Evolutionary conservation across 92 coral and sea anemone species (phyloP).

Genomic region (Actinernus sp.): DNA sequence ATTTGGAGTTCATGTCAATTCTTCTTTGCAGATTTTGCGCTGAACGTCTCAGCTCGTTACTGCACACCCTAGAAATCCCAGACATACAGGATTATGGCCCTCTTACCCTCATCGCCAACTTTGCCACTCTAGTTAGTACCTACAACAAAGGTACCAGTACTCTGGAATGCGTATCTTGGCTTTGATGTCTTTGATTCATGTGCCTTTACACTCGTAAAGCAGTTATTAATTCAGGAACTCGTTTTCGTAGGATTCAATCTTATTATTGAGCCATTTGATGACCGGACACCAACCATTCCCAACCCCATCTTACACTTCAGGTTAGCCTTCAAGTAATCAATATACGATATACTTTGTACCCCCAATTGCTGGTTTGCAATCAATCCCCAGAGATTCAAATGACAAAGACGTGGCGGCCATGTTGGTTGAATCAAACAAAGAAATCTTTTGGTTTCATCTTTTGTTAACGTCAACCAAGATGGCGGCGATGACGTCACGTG

Average conservation of each 20-base stretch:
- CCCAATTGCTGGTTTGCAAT: too few species aligned
- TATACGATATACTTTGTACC: too few species aligned
- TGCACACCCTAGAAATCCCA: conserved; percentile 93
- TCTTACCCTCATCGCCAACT: conserved; percentile 91
- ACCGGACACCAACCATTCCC: conserved; percentile 99
- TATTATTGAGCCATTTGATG: conserved; percentile 98
- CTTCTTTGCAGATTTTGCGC: conserved; percentile 77
- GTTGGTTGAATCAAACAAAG: too few species aligned
- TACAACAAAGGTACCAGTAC: conserved; percentile 82
- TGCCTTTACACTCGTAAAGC: too few species aligned
- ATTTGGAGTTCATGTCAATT: conserved; percentile 45
- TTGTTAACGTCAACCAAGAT: too few species aligned
- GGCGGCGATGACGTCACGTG: too few species aligned
- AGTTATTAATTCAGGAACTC: too few species aligned
- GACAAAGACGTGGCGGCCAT: too few species aligned
- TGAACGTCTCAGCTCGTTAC: conserved; percentile 87
- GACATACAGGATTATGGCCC: conserved; percentile 97
- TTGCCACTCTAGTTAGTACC: conserved; percentile 97
- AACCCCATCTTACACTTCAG: conserved; percentile 97
- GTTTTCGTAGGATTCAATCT: conserved; percentile 94
- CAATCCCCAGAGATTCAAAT: too few species aligned
- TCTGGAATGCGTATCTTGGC: not conserved
- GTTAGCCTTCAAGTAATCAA: too few species aligned
- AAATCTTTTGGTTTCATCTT: too few species aligned
- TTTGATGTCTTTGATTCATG: not conserved